These are phyloP conservation scores for Entomobrya proxima DNA, from an alignment of 2,888 invertebrate genomes.

Conservation along the genomic window DNA sequence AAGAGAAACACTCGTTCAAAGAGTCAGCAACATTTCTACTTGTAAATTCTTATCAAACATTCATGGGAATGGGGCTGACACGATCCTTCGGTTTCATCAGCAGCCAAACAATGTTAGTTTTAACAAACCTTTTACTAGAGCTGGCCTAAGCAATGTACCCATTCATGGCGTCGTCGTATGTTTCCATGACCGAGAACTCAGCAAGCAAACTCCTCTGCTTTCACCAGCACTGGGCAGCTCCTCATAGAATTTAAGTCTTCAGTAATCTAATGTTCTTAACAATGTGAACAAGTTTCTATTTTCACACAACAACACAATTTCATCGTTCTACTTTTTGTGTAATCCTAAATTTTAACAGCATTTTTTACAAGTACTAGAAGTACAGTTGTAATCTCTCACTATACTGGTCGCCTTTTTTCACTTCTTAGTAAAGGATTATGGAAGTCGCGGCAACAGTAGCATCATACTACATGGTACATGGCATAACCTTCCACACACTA, in stretches of 20 bases:
- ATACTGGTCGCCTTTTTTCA: not conserved
- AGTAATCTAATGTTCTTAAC: not conserved
- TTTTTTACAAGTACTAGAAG: not conserved
- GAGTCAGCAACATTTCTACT: slow-evolving; percentile 47
- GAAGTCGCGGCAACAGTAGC: too few species aligned
- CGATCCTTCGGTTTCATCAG: not conserved
- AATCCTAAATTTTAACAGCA: slow-evolving; percentile 16
- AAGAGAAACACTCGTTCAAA: slow-evolving; percentile 9
- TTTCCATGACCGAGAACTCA: not conserved
- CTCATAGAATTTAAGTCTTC: slow-evolving; percentile 17
- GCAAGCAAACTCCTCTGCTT: not conserved
- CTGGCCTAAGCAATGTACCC: not conserved
- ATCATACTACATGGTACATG: too few species aligned
- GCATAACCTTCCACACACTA: too few species aligned
- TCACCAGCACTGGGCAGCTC: slow-evolving; percentile 4
- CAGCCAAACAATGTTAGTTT: not conserved
- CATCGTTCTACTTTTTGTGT: not conserved
- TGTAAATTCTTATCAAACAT: slow-evolving; percentile 57
- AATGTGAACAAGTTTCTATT: slow-evolving; percentile 6
- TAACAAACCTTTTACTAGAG: not conserved
- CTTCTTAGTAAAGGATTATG: too few species aligned
- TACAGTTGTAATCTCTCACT: not conserved
- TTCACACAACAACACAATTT: not conserved
- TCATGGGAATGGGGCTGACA: slow-evolving; percentile 49
- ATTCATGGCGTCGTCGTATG: slow-evolving; percentile 8